A percentile compares a stretch with the other conserved stretches of the same genome.
phyloP scores from a whole-genome alignment of 37 sponge, comb jelly and placozoan species.

The Beroe ovata region DNA sequence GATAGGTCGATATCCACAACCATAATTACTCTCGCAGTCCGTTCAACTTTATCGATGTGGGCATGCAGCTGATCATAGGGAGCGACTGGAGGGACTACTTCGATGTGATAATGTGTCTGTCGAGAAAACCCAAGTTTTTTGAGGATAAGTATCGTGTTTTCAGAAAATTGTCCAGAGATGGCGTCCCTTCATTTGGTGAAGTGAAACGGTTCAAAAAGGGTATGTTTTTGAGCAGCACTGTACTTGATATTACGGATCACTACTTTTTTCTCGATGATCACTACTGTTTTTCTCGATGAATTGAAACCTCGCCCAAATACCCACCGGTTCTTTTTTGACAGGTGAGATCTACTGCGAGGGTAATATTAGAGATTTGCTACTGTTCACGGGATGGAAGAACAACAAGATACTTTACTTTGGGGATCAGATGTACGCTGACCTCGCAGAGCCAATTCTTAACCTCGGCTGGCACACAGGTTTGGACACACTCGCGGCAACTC shows the following conservation, averaged over 20 bases:
- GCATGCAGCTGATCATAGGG: slow-evolving; percentile 77
- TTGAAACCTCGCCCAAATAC: neutral
- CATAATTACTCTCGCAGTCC: slow-evolving; percentile 44
- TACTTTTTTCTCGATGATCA: too few relatives aligned
- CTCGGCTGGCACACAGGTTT: slow-evolving; percentile 65
- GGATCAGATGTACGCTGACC: slow-evolving; percentile 93
- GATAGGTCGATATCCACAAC: too few relatives aligned
- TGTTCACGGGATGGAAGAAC: slow-evolving; percentile 81
- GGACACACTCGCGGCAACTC: too few relatives aligned
- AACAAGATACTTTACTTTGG: slow-evolving; percentile 89
- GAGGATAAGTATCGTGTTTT: slow-evolving; percentile 18
- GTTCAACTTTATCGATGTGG: slow-evolving; percentile 71
- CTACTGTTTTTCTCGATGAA: too few relatives aligned
- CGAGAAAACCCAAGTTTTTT: slow-evolving; percentile 90
- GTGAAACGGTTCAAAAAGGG: slow-evolving; percentile 17
- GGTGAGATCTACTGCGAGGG: slow-evolving; percentile 73
- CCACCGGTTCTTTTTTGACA: too few relatives aligned
- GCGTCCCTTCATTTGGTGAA: slow-evolving; percentile 3
- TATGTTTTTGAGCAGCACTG: too few relatives aligned
- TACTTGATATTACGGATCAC: too few relatives aligned
- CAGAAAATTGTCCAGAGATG: neutral
- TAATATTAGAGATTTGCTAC: slow-evolving; percentile 79
- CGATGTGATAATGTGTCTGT: slow-evolving; percentile 80
- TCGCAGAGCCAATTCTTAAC: slow-evolving; percentile 77
- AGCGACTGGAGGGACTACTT: slow-evolving; percentile 85